Base-by-base conservation (phyloP, 2,888 invertebrate species). In the Hoplodrina blanda region DNA sequence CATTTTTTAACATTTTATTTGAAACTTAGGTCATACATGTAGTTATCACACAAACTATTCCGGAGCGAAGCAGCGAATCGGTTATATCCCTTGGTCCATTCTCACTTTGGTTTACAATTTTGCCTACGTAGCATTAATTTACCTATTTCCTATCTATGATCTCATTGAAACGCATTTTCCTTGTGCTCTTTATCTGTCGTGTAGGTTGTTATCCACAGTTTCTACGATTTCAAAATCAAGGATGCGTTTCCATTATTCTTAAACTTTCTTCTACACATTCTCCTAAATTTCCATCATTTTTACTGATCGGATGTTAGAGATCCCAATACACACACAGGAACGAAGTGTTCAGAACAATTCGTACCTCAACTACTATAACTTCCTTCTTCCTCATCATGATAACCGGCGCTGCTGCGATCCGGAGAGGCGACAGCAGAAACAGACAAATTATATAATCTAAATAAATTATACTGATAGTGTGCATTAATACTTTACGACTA, bases 1-100 rank as follows among this genome's bases (percentile, higher is more conserved):
- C 62, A 67, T 88, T 88, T 85, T 85, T 81, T 90, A 91, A 90
- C 91, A 87, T 91, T 92, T 88, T 91, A 92, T 91, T 91, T 46
- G 10, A 46, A 46, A 46, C 46, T 46, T 46, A 46, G 46, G 15
- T 46, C 17, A 46, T 46, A 46, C 46, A 46, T 10, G 46, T 46
- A 46, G 46, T 46, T 91, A 91, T 91, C 89, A 92, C 89, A 92
- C 87, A 89, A 89, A 88, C 85, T 81, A 75, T 88, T 89, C 89
- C 89, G 91, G 88, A 76, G 88, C 91, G 91, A 85, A 91, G 91
- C 88, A 89, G 85, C 78, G 87, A 82, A 74, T 71, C 76, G 74
- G 78, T 69, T 78, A 79, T 25, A 78, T 79, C 77, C 69, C 78
- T 89, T 90, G 89, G 89, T 90, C 87, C 88, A 82, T 86, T 83